Evolutionary conservation across 2,113 vertebrate genomes (phyloP), one percentile per base, ranked within the genome.

Genomic region (Ptyas mucosa): DNA sequence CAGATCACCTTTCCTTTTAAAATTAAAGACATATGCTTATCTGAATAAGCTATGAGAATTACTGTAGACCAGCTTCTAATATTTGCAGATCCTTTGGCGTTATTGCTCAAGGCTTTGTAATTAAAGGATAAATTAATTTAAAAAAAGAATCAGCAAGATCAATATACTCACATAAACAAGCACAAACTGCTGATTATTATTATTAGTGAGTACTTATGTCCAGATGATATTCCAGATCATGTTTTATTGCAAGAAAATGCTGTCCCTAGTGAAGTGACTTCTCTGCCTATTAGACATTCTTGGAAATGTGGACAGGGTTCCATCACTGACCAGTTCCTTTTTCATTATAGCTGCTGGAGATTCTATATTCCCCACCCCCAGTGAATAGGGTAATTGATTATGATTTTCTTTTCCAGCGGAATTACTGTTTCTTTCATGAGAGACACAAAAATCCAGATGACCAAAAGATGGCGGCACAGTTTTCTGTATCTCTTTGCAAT

Each of bases 1-100:
- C 51, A n/a, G 92, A 90, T 0, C 43, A 92, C 89, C 23, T 89
- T 91, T 87, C n/a, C 94, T 88, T 15, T 61, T 87, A 89, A 57
- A 43, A 89, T 75, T 87, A 91, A 91, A 92, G 21, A 34, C 0
- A 21, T 2, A 24, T 95, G 90, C 94, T 93, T 93, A 94, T 93
- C 43, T 90, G 96, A 92, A 88, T 87, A 5, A 75, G 55, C 88
- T 39, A 92, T 94, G 93, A 95, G 85, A 34, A 54, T 92, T 91
- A 85, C 87, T 92, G 95, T 64, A 61, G 51, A 20, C 21, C 90
- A 90, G 91, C 93, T 93, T 91, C 91, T 88, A 61, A 57, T 58
- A 75, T 95, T 94, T 94, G 29, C 61, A 94, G 93, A 87, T 5
- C 39, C 34, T 53, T 52, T 92, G 24, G 21, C 0, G 91, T 10